Evolutionary conservation across 2,113 vertebrate species (phyloP), one percentile per base, ranked within the genome.

Genomic region (Periophthalmodon schlosseri): DNA sequence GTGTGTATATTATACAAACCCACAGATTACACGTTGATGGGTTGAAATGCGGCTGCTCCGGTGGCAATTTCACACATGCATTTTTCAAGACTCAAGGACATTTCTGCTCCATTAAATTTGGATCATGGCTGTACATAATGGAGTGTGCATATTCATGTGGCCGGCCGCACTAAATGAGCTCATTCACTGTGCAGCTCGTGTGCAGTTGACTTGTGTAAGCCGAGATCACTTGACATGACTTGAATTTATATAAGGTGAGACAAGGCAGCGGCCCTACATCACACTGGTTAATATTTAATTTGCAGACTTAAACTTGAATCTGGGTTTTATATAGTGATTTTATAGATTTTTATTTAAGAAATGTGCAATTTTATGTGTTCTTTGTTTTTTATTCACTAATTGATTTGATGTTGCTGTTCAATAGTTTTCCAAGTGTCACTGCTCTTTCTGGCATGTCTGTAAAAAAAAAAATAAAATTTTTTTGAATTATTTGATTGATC

Each of bases 31-130:
- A 61, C 14, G 58, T 61, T n/a, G n/a, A 78, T 69, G 60, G 69
- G 72, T 61, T 69, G 73, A 82, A 88, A 73, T 61, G 72, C 70
- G 58, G 64, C 72, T 57, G 56, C 61, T 60, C 52, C 47, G 68
- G 81, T 83, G 80, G 57, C 57, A 74, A 82, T 81, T 87, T 88
- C 79, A 77, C 69, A 36, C 61, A 69, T 57, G 57, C 73, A 73
- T 84, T 81, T 83, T 82, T 84, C 74, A 70, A 76, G 81, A 79
- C 87, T 88, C 86, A 87, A 80, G 84, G 86, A 87, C 84, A 84
- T 91, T 87, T 89, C 76, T 81, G 81, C 81, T 78, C 79, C 75
- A 79, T 87, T 72, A 73, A 78, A 71, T 84, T 86, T 84, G 83
- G 66, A 79, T 84, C 84, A 64, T 57, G 63, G 52, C 79, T 46